Evolutionary conservation across 2,113 vertebrate genomes (phyloP).

Genomic region (Dipodomys merriami): DNA sequence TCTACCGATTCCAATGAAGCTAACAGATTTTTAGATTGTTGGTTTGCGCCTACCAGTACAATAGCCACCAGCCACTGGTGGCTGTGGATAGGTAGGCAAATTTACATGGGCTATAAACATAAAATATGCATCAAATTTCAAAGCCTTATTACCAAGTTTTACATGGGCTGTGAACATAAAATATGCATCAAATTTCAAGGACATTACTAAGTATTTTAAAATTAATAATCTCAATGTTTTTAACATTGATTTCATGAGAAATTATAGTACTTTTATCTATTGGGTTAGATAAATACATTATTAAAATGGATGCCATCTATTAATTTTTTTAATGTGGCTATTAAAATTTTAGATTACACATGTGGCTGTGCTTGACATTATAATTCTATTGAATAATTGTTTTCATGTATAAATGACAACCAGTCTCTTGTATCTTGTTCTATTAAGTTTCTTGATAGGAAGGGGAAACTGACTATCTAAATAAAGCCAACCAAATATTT

Average conservation of each 20-base stretch:
- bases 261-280: neutral
- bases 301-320: constrained; percentile 31
- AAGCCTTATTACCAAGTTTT: neutral
- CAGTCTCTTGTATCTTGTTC: constrained; percentile 12
- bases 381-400: constrained; percentile 27
- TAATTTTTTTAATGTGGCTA: constrained; percentile 15
- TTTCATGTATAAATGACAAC: neutral
- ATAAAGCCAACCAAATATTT: neutral
- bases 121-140: constrained; percentile 3
- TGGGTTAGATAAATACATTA: constrained; percentile 31
- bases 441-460: neutral
- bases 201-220: neutral
- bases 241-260: constrained; percentile 27
- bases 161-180: neutral
- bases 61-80: neutral
- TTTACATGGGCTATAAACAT: neutral
- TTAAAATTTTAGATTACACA: constrained; percentile 3
- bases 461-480: neutral
- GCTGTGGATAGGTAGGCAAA: neutral
- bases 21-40: neutral
- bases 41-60: neutral
- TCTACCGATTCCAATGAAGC: neutral
- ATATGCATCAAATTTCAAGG: neutral
- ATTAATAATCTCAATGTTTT: neutral
- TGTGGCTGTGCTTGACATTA: neutral